phyloP scores from a whole-genome alignment of 2,888 invertebrate species.

The Andrena bucephala region DNA sequence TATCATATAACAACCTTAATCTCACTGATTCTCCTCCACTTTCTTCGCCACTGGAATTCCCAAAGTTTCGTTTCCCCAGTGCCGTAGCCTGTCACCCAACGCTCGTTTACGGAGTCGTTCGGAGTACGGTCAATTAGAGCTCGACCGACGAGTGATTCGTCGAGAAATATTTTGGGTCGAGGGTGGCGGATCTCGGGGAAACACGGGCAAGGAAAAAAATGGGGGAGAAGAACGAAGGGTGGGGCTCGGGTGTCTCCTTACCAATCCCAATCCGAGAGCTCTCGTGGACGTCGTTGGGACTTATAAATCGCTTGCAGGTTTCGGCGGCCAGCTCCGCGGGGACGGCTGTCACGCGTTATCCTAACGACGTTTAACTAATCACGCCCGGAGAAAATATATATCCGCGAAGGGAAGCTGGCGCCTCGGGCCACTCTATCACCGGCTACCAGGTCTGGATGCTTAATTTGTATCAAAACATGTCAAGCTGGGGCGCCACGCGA shows the following conservation, averaged over 20 bases:
- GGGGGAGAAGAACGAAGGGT: conserved; percentile 34
- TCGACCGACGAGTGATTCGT: conserved; percentile 72
- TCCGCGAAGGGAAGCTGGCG: conserved; percentile 75
- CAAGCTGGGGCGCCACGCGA: conserved; percentile 73
- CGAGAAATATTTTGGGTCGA: conserved; percentile 70
- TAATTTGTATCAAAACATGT: conserved; percentile 80
- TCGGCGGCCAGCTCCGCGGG: conserved; percentile 69
- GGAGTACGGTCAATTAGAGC: conserved; percentile 71
- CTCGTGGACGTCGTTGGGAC: conserved; percentile 65
- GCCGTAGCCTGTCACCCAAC: conserved; percentile 4
- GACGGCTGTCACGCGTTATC: conserved; percentile 78
- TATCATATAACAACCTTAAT: background rate
- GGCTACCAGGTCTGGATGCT: conserved; percentile 64
- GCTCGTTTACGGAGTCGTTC: conserved; percentile 52
- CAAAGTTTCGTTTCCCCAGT: background rate
- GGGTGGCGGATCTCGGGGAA: conserved; percentile 29
- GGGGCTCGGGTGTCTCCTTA: conserved; percentile 63
- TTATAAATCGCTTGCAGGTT: conserved; percentile 82
- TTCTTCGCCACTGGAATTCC: background rate
- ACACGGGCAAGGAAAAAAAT: too few species aligned
- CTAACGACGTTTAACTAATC: conserved; percentile 84
- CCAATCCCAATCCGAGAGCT: conserved; percentile 68
- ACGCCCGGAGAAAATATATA: conserved; percentile 79
- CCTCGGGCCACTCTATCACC: conserved; percentile 70
- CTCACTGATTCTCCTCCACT: background rate